Evolutionary conservation across 37 sponge, comb jelly and placozoan genomes (phyloP).

Genomic region (Haliclona indistincta): DNA sequence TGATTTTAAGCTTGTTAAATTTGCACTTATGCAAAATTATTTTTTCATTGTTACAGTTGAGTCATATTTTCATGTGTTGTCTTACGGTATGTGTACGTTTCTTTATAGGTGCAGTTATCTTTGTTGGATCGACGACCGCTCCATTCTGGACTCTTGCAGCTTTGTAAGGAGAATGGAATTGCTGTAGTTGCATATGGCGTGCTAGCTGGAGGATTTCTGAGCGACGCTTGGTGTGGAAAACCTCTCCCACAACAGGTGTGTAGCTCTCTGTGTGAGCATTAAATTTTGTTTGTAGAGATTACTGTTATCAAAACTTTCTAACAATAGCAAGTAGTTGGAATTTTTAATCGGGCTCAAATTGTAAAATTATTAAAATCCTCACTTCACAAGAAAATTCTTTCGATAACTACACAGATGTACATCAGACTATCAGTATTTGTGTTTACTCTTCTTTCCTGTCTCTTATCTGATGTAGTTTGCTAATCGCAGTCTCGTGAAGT

Average conservation of each 20-base stretch:
- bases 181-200: conserved; percentile 58
- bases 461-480: conserved; percentile 11
- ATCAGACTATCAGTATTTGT: too few relatives aligned
- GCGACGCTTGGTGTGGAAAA: conserved; percentile 45
- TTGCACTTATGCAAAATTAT: too few relatives aligned
- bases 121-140: conserved; percentile 51
- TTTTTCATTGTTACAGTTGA: too few relatives aligned
- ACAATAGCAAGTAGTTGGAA: too few relatives aligned
- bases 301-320: conserved; percentile 1
- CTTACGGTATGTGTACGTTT: too few relatives aligned
- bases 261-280: too few relatives aligned
- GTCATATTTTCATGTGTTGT: too few relatives aligned
- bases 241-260: neutral
- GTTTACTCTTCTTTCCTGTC: neutral
- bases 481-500: conserved; percentile 63
- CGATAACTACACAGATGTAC: too few relatives aligned
- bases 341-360: too few relatives aligned
- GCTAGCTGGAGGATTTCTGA: conserved; percentile 66
- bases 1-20: neutral
- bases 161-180: conserved; percentile 34
- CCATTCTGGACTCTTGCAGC: conserved; percentile 23
- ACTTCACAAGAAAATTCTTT: too few relatives aligned
- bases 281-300: neutral
- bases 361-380: too few relatives aligned
- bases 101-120: conserved; percentile 55